Percentiles rank a stretch among this genome's conserved stretches.
These are phyloP conservation scores for Brenthis ino DNA, from an alignment of 2,888 invertebrate genomes.

Conservation along the genomic window DNA sequence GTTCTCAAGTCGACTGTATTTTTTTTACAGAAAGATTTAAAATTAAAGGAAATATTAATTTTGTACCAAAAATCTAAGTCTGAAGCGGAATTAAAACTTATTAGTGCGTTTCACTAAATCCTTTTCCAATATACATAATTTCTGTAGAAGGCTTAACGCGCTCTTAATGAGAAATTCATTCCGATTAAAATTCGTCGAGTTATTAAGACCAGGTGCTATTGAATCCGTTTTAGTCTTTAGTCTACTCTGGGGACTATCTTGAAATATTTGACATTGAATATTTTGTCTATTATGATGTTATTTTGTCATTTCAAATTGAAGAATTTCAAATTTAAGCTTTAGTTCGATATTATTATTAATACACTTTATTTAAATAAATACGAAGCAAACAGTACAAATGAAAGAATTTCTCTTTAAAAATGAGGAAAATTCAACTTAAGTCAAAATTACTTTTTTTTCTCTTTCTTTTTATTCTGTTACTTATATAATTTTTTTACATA, in stretches of 20 bases:
- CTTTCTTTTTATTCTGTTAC: no score
- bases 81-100: slow-evolving; percentile 15
- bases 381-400: no score
- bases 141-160: slow-evolving; percentile 23
- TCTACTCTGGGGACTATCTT: neutral
- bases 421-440: no score
- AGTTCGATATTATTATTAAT: no score
- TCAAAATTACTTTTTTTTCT: no score
- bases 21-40: neutral
- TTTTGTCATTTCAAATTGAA: neutral
- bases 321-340: neutral
- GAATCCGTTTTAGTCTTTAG: slow-evolving; percentile 8
- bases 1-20: no score
- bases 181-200: slow-evolving; percentile 28
- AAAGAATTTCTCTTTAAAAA: no score
- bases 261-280: slow-evolving; percentile 7
- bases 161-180: slow-evolving; percentile 35
- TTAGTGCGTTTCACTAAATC: slow-evolving; percentile 21
- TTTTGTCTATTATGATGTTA: neutral
- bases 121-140: slow-evolving; percentile 24
- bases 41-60: neutral
- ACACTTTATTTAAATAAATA: no score
- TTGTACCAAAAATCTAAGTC: neutral
- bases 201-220: slow-evolving; percentile 23
- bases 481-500: no score